Evolutionary conservation across 2,888 invertebrate species (phyloP), one percentile per base, ranked within the genome.

Genomic region (Podabrus alpinus): DNA sequence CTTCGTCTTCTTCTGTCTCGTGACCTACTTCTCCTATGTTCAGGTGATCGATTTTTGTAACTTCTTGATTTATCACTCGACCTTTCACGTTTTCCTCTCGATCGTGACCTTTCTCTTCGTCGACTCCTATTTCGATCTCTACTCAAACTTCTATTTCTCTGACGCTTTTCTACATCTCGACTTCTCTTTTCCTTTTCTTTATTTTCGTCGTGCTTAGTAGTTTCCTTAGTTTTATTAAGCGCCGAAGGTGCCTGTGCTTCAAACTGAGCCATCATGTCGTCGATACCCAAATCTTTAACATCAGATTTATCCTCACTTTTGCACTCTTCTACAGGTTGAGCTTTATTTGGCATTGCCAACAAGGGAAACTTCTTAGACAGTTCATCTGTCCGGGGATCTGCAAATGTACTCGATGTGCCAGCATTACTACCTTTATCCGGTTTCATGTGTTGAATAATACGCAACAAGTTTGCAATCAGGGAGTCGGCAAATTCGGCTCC

Each of bases 201-300:
- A 24, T 25, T 62, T 61, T 66, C 67, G 4, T 72, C 72, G 13
- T 69, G 45, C 13, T 70, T 68, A 25, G 13, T 15, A 0, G 13
- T 13, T 7, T 69, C 17, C 5, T 17, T 61, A 13, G 15, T 16
- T 68, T 72, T 72, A 19, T n/a, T 21, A 10, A 67, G 15, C 10
- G 66, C 21, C 9, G 93, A 93, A 2, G 95, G 95, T 2, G 95
- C 96, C 21, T 95, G 87, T 3, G 95, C 94, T 87, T 96, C 96
- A 69, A 97, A 88, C 78, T 94, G 94, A 15, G 95, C 93, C 95
- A 96, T 95, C 2, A 94, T 93, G 80, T 93, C 92, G n/a, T 95
- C 92, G 67, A 92, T 88, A 81, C 90, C 89, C 68, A 78, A 80
- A 78, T 86, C 84, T 80, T 82, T 76, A 19, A 78, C 61, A 75